Percentiles rank a stretch among this genome's conserved stretches.
phyloP scores from a whole-genome alignment of 1,140 invertebrate genomes.

The Diprion similis region DNA sequence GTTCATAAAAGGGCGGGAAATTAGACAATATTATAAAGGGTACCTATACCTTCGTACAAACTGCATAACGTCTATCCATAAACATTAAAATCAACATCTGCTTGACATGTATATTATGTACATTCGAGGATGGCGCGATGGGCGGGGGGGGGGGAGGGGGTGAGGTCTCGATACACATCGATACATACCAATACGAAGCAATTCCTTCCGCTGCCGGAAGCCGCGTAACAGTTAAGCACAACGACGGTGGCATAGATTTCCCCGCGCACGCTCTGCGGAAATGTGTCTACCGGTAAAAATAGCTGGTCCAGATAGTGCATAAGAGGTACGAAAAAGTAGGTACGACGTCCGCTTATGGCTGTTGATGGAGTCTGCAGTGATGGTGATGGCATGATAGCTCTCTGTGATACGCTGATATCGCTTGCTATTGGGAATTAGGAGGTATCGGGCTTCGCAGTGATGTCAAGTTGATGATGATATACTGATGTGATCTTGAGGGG shows the following conservation, averaged over 20 bases:
- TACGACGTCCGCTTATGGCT: not conserved
- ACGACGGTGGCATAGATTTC: not conserved
- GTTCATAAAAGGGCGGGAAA: too few species aligned
- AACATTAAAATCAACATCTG: not conserved
- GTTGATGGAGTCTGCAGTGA: not conserved
- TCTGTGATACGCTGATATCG: not conserved
- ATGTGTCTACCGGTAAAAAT: constrained; percentile 7
- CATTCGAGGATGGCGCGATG: too few species aligned
- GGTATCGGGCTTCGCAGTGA: constrained; percentile 34
- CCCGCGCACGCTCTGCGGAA: constrained; percentile 9
- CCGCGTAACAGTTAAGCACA: not conserved
- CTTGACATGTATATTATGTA: not conserved
- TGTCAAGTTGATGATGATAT: constrained; percentile 60
- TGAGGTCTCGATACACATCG: not conserved
- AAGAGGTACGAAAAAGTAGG: not conserved
- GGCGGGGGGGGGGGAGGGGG: too few species aligned
- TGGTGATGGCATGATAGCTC: not conserved
- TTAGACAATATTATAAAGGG: too few species aligned
- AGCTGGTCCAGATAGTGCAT: not conserved
- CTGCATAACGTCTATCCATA: not conserved
- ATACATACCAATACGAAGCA: not conserved
- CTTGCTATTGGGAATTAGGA: constrained; percentile 33
- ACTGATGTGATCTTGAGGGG: constrained; percentile 48
- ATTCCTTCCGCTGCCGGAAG: not conserved
- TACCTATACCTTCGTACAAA: too few species aligned